Conservation (phyloP, 2,888 invertebrate species). For the Pollenia labialis region DNA sequence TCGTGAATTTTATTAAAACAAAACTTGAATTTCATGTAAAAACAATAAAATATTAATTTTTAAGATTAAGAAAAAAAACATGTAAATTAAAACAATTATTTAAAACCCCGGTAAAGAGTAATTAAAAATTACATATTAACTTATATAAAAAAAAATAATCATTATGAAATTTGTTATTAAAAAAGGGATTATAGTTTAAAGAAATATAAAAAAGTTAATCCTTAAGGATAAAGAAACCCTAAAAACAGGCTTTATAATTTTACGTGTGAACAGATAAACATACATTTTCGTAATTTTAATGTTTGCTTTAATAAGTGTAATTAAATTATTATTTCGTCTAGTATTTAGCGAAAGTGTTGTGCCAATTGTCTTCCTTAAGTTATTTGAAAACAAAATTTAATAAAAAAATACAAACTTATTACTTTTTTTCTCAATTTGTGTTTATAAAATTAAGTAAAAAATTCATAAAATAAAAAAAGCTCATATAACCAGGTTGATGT, state of each 20-base stretch:
- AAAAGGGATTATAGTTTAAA: no score
- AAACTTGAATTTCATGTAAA: no score
- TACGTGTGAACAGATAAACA: neutral
- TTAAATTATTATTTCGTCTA: slow-evolving; percentile 43
- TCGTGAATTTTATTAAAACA: no score
- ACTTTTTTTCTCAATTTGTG: slow-evolving; percentile 8
- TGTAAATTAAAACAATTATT: slow-evolving; percentile 42
- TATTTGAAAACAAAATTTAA: slow-evolving; percentile 43
- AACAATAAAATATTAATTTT: no score
- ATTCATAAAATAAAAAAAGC: neutral
- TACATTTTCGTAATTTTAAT: neutral
- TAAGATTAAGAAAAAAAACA: neutral
- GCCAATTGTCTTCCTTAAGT: slow-evolving; percentile 74
- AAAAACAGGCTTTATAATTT: neutral
- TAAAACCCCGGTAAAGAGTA: slow-evolving; percentile 67
- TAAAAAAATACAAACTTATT: neutral
- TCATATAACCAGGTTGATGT: slow-evolving; percentile 23
- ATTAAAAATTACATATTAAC: neutral
- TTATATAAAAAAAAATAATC: no score
- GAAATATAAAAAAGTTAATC: no score
- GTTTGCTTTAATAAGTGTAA: slow-evolving; percentile 18
- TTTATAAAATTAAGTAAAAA: neutral
- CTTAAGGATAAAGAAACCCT: neutral
- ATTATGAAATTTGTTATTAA: no score
- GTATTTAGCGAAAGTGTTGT: slow-evolving; percentile 73